Evolutionary conservation across 2,888 invertebrate genomes (phyloP).

Genomic region (Acrobasis suavella): DNA sequence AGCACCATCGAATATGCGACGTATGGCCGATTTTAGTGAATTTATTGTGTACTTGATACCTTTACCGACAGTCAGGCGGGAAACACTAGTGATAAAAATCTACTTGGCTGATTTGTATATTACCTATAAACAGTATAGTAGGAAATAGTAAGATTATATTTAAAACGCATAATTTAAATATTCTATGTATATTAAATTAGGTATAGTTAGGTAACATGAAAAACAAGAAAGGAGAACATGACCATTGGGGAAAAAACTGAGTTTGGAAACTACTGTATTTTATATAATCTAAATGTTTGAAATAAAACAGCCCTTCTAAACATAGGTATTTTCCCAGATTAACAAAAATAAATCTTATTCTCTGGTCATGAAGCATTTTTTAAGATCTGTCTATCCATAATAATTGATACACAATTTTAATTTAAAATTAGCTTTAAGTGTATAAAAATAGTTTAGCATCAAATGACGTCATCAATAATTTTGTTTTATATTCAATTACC

Average conservation of each 20-base stretch:
- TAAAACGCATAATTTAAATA: conserved; percentile 23
- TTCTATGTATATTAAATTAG: conserved; percentile 25
- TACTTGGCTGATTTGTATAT: conserved; percentile 10
- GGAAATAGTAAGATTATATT: conserved; percentile 18
- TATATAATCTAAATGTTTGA: conserved; percentile 1
- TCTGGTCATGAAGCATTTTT: conserved; percentile 13
- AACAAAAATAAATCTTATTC: conserved; percentile 12
- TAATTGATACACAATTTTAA: conserved; percentile 78
- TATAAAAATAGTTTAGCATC: conserved; percentile 1
- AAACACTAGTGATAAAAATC: conserved; percentile 6
- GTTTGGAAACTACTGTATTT: not conserved
- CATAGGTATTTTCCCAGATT: not conserved
- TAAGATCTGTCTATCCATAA: conserved; percentile 23
- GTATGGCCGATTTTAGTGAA: conserved; percentile 13
- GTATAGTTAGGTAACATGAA: conserved; percentile 9
- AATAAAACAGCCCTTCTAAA: not conserved
- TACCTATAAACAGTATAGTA: conserved; percentile 34
- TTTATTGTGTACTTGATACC: conserved; percentile 18
- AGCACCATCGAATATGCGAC: conserved; percentile 27
- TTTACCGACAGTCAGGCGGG: conserved; percentile 4
- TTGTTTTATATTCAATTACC: not conserved
- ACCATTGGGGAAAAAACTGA: conserved; percentile 6
- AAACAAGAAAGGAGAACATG: not conserved
- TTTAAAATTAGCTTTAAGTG: conserved; percentile 37
- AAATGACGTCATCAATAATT: conserved; percentile 6